phyloP scores from a whole-genome alignment of 1,140 invertebrate species.

The Chironomus striatipennis region DNA sequence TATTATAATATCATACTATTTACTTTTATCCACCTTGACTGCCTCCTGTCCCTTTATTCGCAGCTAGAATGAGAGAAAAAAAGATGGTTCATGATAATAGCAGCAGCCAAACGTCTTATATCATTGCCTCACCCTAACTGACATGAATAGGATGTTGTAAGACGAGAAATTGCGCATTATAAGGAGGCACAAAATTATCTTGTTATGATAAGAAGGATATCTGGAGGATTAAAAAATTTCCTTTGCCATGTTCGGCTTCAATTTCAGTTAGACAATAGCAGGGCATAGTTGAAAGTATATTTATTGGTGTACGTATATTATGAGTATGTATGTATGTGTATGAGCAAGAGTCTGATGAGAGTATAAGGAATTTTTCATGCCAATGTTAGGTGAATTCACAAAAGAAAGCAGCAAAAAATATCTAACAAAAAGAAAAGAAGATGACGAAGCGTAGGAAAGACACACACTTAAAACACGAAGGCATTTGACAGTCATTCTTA shows the following conservation, averaged over 20 bases:
- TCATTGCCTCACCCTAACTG: not conserved
- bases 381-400: not conserved
- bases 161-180: not conserved
- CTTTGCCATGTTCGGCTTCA: slow-evolving; percentile 11
- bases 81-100: not conserved
- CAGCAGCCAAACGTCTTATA: not conserved
- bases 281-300: not conserved
- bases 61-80: not conserved
- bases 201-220: slow-evolving; percentile 20
- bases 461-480: not conserved
- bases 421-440: not conserved
- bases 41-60: not conserved
- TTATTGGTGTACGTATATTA: not conserved
- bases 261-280: slow-evolving; percentile 3
- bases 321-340: not conserved
- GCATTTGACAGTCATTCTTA: slow-evolving; percentile 18
- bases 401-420: not conserved
- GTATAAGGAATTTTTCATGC: too few relatives aligned
- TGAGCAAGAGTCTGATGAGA: not conserved
- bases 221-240: slow-evolving; percentile 22
- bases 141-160: not conserved
- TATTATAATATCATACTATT: not conserved
- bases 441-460: not conserved
- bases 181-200: slow-evolving; percentile 20
- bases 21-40: not conserved